These are phyloP conservation scores for Rotaria macrura DNA, from an alignment of 2,888 invertebrate genomes.

Conservation along the genomic window DNA sequence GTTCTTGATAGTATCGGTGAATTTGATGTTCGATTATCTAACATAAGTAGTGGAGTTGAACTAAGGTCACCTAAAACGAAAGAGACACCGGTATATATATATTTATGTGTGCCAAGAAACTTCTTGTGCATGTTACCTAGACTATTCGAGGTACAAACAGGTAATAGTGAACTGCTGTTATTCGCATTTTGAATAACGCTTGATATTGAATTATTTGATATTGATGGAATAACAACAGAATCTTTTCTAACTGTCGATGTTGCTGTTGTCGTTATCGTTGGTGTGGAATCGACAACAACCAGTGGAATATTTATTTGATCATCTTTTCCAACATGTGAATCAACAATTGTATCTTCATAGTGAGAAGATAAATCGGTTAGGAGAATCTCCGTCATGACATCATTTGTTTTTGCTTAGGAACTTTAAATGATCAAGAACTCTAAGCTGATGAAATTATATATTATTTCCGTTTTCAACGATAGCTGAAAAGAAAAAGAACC, in stretches of 20 bases:
- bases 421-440: background rate
- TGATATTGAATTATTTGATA: constrained; percentile 14
- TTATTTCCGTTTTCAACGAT: background rate
- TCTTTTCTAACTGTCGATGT: background rate
- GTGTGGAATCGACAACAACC: background rate
- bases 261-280: too few species aligned
- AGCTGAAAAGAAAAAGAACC: background rate
- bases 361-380: background rate
- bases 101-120: too few species aligned
- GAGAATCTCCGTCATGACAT: background rate
- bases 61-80: constrained; percentile 5
- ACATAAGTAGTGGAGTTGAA: background rate
- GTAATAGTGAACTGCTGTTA: background rate
- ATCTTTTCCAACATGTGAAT: background rate
- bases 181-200: background rate
- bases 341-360: background rate
- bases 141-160: constrained; percentile 8
- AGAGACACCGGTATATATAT: too few species aligned
- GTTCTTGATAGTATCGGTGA: background rate
- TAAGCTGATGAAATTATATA: background rate
- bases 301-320: background rate
- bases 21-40: background rate
- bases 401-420: background rate
- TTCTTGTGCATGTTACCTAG: background rate
- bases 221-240: background rate